Evolutionary conservation across 2,888 invertebrate species (phyloP), one percentile per base, ranked within the genome.

Genomic region (Cryptus armator): DNA sequence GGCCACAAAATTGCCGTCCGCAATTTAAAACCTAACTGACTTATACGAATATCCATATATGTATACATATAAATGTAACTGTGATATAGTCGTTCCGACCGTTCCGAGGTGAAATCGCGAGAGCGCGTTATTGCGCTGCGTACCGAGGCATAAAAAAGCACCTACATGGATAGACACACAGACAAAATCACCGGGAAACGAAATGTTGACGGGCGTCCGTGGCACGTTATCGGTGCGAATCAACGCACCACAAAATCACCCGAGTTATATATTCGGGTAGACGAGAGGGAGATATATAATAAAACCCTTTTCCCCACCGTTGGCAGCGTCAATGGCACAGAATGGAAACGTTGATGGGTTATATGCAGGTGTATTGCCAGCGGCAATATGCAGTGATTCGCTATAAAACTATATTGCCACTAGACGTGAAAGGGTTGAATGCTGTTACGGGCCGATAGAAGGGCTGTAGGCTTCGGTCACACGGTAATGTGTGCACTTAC

Each of bases 1-100:
- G 51, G 67, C 74, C 68, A 74, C 67, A 62, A 83, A 83, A 83
- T 83, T 83, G 78, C 44, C 51, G 14, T 19, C 72, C 9, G 51
- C 68, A 74, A 83, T 74, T 68, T 83, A 62, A 67, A 68, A 62
- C 14, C 24, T 43, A 53, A 19, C 10, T 62, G 19, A 2, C 56
- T 37, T 12, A 56, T 66, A 46, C 19, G 62, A 64, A 64, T 48
- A 48, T 62, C 74, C 32, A 6, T 64, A 16, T 32, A 29, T 14
- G n/a, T 6, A 75, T n/a, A 64, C 24, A 59, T 44, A 68, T 14
- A 56, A 67, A 44, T 64, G 44, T n/a, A 14, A 48, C 62, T 14
- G 62, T 29, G 62, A 29, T 37, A 32, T 14, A 62, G 32, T 62
- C 32, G 32, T 12, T 29, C 7, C 2, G 6, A 14, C 32, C 62